phyloP scores from a whole-genome alignment of 1,140 invertebrate genomes.

The Harpegnathos saltator region DNA sequence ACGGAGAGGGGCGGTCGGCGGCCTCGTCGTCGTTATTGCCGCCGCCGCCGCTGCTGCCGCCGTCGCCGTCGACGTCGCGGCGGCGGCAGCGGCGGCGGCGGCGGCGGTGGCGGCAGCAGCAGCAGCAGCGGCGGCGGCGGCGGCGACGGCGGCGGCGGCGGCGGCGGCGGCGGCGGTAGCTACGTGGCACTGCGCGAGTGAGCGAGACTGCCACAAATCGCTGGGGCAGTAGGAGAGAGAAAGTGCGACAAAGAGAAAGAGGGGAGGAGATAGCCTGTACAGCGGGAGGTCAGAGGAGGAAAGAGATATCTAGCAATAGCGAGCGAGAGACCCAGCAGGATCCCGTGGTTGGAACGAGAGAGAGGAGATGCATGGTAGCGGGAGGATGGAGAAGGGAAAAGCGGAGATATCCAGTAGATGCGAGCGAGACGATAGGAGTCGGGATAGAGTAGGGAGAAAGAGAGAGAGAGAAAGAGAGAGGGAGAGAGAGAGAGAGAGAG shows the following conservation, averaged over 20 bases:
- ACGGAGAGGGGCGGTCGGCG: slow-evolving; percentile 71
- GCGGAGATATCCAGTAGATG: slow-evolving; percentile 27
- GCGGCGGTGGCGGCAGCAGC: slow-evolving; percentile 17
- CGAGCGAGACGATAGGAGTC: slow-evolving; percentile 26
- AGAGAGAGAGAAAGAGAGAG: slow-evolving; percentile 40
- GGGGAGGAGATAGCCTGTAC: background rate
- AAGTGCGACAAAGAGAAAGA: background rate
- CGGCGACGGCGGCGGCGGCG: slow-evolving; percentile 25
- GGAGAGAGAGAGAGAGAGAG: slow-evolving; percentile 4
- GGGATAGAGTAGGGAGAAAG: slow-evolving; percentile 12
- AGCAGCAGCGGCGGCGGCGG: slow-evolving; percentile 25
- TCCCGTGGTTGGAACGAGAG: slow-evolving; percentile 11
- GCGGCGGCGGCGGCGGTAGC: slow-evolving; percentile 53
- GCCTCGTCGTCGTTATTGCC: slow-evolving; percentile 69
- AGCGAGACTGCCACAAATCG: slow-evolving; percentile 32
- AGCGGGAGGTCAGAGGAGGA: slow-evolving; percentile 44
- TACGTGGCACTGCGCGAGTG: slow-evolving; percentile 60
- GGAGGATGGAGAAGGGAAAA: slow-evolving; percentile 9
- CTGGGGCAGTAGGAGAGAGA: slow-evolving; percentile 12
- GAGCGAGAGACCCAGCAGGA: slow-evolving; percentile 23
- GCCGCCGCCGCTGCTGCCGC: slow-evolving; percentile 2
- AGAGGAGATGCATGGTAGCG: background rate
- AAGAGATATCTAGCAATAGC: slow-evolving; percentile 3
- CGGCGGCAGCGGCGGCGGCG: slow-evolving; percentile 14
- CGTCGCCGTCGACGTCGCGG: background rate